Percentiles rank a stretch among this genome's conserved stretches.
These are phyloP conservation scores for Habropoda laboriosa DNA, from an alignment of 1,140 invertebrate species.

Conservation along the genomic window DNA sequence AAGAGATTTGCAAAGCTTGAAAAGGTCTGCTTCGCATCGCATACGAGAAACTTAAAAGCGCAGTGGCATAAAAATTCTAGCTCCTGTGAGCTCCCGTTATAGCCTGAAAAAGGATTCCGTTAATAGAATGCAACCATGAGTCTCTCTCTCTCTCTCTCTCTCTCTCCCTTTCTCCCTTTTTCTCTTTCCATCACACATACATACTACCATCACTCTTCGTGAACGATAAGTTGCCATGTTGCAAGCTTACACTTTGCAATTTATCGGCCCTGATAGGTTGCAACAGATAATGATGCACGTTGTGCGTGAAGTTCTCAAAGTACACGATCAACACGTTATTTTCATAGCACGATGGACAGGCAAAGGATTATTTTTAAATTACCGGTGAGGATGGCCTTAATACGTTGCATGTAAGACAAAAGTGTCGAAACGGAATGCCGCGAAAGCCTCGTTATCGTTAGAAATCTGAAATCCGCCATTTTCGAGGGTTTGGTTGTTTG, in stretches of 20 bases:
- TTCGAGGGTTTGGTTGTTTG: too few relatives aligned
- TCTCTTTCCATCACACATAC: too few relatives aligned
- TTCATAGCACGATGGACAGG: constrained; percentile 28
- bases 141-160: neutral
- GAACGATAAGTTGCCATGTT: neutral
- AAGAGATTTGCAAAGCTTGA: neutral
- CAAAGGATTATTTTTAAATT: constrained; percentile 41
- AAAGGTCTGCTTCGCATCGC: constrained; percentile 6
- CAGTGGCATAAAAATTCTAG: constrained; percentile 33
- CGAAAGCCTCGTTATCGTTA: neutral
- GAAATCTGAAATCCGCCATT: too few relatives aligned
- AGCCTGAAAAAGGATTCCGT: constrained; percentile 58
- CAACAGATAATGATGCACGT: constrained; percentile 24
- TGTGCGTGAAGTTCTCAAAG: constrained; percentile 44
- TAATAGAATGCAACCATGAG: constrained; percentile 50
- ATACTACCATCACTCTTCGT: too few relatives aligned
- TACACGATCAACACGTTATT: constrained; percentile 19
- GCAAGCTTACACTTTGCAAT: constrained; percentile 18
- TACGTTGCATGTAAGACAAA: constrained; percentile 16
- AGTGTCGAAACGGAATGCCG: neutral
- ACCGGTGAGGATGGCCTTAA: constrained; percentile 27
- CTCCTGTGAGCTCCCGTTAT: constrained; percentile 32
- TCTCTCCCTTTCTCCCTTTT: too few relatives aligned
- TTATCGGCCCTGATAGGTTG: constrained; percentile 27
- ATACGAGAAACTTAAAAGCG: constrained; percentile 35